A percentile compares a stretch with the other conserved stretches of the same genome.
Evolutionary conservation across 2,797 vertebrate species (phyloP).

Genomic region (Labeo calbasu): DNA sequence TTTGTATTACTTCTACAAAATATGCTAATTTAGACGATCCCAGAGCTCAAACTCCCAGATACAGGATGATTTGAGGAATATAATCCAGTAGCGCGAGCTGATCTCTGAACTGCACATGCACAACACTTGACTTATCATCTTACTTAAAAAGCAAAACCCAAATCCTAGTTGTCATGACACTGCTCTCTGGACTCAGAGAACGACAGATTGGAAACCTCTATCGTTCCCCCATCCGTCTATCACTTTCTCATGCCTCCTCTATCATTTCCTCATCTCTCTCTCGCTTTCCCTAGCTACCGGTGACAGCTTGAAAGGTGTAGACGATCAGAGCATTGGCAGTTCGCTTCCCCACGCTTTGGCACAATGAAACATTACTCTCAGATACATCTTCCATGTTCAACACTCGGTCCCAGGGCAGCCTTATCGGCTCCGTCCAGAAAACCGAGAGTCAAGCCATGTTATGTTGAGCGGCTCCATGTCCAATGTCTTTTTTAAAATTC

Average conservation of each 20-base stretch:
- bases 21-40: not conserved
- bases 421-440: constrained; percentile 70
- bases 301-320: constrained; percentile 72
- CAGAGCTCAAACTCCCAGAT: not conserved
- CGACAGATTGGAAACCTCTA: constrained; percentile 57
- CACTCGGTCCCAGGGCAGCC: constrained; percentile 61
- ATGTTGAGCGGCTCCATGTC: constrained; percentile 51
- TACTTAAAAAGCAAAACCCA: constrained; percentile 2
- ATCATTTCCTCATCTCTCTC: constrained; percentile 57
- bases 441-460: constrained; percentile 41
- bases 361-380: constrained; percentile 73
- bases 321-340: constrained; percentile 61
- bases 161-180: constrained; percentile 34
- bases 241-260: constrained; percentile 44
- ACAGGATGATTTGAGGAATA: not conserved
- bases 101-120: not conserved
- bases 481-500: constrained; percentile 75
- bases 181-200: constrained; percentile 28
- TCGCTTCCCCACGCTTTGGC: constrained; percentile 63
- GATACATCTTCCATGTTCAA: constrained; percentile 80
- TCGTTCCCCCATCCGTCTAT: constrained; percentile 43
- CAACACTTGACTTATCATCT: constrained; percentile 43
- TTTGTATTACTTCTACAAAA: not conserved
- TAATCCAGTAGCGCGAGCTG: not conserved
- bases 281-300: constrained; percentile 52